A percentile compares a stretch with the other conserved stretches of the same genome.
Conservation (phyloP, 64 coral and sea anemone genomes). For the Catalaphyllia jardinei region DNA sequence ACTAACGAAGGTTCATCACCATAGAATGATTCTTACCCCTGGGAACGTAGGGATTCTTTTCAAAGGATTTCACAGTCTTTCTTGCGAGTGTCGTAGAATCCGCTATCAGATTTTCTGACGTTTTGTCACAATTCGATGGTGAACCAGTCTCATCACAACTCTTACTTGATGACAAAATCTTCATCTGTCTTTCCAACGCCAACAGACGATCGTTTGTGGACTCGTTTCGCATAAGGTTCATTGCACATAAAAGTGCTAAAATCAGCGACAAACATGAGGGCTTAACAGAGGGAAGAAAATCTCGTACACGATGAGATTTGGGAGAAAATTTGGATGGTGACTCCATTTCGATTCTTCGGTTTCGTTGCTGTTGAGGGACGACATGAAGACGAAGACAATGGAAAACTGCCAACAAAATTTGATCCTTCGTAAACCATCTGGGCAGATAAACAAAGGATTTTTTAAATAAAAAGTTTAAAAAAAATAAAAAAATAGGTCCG, state of each 20-base stretch:
- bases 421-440: not conserved
- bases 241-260: not conserved
- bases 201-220: not conserved
- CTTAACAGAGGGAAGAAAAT: not conserved
- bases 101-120: not conserved
- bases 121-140: not conserved
- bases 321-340: not conserved
- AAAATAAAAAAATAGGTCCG: too few species aligned
- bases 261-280: not conserved
- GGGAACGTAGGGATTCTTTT: not conserved
- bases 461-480: too few species aligned
- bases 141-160: not conserved
- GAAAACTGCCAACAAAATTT: not conserved
- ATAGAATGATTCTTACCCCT: not conserved
- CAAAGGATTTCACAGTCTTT: not conserved
- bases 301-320: not conserved
- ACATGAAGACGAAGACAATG: not conserved
- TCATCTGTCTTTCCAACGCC: not conserved
- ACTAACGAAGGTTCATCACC: too few species aligned
- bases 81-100: not conserved
- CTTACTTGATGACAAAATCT: not conserved
- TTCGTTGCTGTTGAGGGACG: not conserved
- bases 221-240: not conserved
- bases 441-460: not conserved
- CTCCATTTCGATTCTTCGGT: not conserved